phyloP scores from a whole-genome alignment of 2,888 invertebrate genomes.

The Erebia palarica region DNA sequence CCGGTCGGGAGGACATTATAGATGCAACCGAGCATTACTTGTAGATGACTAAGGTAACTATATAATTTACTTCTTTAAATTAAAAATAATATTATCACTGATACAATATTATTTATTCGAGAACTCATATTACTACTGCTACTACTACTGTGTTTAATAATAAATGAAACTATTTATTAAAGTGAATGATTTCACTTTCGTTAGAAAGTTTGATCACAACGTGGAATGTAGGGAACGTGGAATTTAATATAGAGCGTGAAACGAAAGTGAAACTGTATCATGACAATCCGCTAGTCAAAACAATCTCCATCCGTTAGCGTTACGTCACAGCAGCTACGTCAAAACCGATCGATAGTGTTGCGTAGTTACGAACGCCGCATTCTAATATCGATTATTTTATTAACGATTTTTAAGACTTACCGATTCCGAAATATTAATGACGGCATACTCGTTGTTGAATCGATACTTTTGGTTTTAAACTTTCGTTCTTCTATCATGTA shows the following conservation, averaged over 20 bases:
- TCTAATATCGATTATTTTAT: slow-evolving; percentile 42
- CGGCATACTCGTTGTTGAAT: slow-evolving; percentile 79
- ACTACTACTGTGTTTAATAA: no score
- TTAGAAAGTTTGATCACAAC: neutral
- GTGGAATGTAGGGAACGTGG: neutral
- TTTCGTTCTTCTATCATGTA: slow-evolving; percentile 75
- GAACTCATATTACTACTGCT: no score
- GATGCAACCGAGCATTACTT: no score
- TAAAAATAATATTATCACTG: no score
- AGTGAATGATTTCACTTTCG: neutral
- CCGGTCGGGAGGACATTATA: no score
- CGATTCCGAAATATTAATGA: slow-evolving; percentile 85
- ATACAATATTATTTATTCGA: no score
- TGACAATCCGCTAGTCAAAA: slow-evolving; percentile 38
- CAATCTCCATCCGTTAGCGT: slow-evolving; percentile 37
- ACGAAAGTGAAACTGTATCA: slow-evolving; percentile 38
- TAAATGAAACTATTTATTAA: neutral
- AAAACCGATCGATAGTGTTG: slow-evolving; percentile 57
- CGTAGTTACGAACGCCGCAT: slow-evolving; percentile 49
- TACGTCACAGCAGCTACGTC: slow-evolving; percentile 41
- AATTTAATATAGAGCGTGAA: slow-evolving; percentile 14
- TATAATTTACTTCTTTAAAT: no score
- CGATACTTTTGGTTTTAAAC: slow-evolving; percentile 66
- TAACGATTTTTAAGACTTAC: slow-evolving; percentile 68
- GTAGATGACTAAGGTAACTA: no score